Evolutionary conservation across 53 echinoderm and acorn worm species (phyloP).

Genomic region (Arbacia lixula): DNA sequence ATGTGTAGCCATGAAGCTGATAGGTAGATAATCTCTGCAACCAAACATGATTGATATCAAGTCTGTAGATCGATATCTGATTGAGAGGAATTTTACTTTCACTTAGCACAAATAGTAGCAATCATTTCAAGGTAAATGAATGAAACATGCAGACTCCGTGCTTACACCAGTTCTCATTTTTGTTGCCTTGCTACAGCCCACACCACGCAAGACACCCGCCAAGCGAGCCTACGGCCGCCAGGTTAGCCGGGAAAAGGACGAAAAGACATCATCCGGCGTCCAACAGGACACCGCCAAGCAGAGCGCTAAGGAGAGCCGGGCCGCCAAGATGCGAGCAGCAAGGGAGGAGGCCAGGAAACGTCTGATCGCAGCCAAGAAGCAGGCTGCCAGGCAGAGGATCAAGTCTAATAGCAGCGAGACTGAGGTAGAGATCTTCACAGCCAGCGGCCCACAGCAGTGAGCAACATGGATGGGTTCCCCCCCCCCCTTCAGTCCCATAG

Average conservation of each 20-base stretch:
- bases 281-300: conserved; percentile 41
- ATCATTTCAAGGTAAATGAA: no score
- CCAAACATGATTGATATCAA: no score
- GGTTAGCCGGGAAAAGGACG: conserved; percentile 54
- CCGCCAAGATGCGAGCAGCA: conserved; percentile 42
- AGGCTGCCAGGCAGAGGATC: conserved; percentile 43
- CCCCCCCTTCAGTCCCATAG: no score
- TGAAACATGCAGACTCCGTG: no score
- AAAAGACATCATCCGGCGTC: background rate
- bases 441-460: conserved; percentile 46
- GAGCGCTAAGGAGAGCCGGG: conserved; percentile 26
- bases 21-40: no score
- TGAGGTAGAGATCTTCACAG: conserved; percentile 51
- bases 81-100: no score
- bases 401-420: conserved; percentile 47
- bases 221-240: conserved; percentile 47
- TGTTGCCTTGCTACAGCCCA: conserved; percentile 1
- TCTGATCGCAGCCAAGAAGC: conserved; percentile 50
- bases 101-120: no score
- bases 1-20: no score
- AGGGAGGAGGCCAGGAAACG: conserved; percentile 44
- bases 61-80: no score
- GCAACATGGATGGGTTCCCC: no score
- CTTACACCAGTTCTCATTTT: no score
- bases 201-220: conserved; percentile 41